These are phyloP conservation scores for Cheirogaleus major DNA, from an alignment of 2,797 vertebrate species.

Conservation along the genomic window DNA sequence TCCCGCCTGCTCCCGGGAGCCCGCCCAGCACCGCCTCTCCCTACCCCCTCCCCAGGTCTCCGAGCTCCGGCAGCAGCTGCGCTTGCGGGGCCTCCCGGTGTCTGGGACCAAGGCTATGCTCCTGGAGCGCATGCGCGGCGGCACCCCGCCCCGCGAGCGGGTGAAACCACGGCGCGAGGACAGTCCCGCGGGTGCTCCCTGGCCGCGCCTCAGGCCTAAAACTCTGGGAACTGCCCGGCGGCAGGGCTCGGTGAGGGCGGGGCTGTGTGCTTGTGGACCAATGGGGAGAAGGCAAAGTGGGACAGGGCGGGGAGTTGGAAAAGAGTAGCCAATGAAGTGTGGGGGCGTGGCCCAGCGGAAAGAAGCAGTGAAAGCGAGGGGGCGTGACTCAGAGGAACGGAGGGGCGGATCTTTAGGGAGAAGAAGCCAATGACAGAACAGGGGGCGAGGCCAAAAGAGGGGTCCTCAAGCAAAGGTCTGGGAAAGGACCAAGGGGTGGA, in stretches of 20 bases:
- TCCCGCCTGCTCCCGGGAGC: not conserved
- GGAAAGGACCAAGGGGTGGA: slow-evolving; percentile 52
- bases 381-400: not conserved
- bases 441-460: not conserved
- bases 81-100: slow-evolving; percentile 93
- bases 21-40: not conserved
- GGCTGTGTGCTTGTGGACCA: not conserved
- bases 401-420: not conserved
- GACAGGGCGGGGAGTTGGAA: not conserved
- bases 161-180: slow-evolving; percentile 37
- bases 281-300: not conserved
- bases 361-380: not conserved
- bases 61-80: slow-evolving; percentile 94
- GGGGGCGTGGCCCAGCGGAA: not conserved
- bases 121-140: slow-evolving; percentile 88
- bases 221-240: not conserved
- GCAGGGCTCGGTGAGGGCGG: slow-evolving; percentile 59
- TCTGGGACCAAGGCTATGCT: slow-evolving; percentile 94
- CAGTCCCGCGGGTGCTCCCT: not conserved
- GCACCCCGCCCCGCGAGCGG: slow-evolving; percentile 81
- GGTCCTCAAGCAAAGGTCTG: slow-evolving; percentile 40
- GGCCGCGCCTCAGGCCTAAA: slow-evolving; percentile 62
- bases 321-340: not conserved
- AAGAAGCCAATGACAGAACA: not conserved
- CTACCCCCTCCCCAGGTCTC: slow-evolving; percentile 87